Evolutionary conservation across 2,113 vertebrate genomes (phyloP).

Genomic region (Xiphorhynchus elegans): DNA sequence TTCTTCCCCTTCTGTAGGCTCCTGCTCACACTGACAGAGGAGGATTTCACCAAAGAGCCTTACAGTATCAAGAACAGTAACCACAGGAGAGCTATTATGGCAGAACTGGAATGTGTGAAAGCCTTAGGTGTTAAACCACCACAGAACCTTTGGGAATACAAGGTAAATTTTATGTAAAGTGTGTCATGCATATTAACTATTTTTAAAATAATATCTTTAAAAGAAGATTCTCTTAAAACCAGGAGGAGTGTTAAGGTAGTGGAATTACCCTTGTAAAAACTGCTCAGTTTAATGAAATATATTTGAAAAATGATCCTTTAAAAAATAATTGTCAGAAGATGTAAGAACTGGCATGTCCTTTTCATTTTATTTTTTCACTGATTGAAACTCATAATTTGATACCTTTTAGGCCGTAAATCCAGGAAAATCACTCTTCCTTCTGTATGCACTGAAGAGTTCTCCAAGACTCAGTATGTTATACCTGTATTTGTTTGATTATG

Average conservation of each 20-base stretch:
- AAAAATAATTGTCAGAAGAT: neutral
- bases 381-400: neutral
- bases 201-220: neutral
- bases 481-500: constrained; percentile 92
- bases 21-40: constrained; percentile 86
- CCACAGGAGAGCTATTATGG: constrained; percentile 84
- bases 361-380: neutral
- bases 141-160: constrained; percentile 96
- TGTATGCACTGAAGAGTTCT: constrained; percentile 90
- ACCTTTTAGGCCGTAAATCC: constrained; percentile 83
- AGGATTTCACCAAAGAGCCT: constrained; percentile 83
- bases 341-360: neutral
- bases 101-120: constrained; percentile 86
- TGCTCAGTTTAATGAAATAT: neutral
- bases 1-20: constrained; percentile 76
- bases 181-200: neutral
- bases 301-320: neutral
- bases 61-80: constrained; percentile 83
- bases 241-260: neutral
- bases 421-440: constrained; percentile 90
- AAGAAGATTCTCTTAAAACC: neutral
- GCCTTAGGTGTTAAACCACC: constrained; percentile 86
- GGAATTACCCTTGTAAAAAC: neutral
- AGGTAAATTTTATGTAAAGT: constrained; percentile 71
- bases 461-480: constrained; percentile 92